These are phyloP conservation scores for Uloborus diversus DNA, from an alignment of 1,140 invertebrate genomes.

Conservation along the genomic window DNA sequence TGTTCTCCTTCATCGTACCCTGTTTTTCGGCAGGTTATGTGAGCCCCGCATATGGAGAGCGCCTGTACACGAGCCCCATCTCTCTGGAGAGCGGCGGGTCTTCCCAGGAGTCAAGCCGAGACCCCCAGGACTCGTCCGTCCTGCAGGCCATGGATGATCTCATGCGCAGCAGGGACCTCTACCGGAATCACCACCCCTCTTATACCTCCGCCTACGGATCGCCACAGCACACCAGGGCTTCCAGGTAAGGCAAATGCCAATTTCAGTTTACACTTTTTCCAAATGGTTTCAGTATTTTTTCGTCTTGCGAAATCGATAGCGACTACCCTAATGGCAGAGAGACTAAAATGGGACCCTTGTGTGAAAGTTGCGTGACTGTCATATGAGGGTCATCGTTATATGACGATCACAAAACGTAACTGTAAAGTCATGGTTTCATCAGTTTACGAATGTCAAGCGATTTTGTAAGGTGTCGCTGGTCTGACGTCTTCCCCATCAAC, in stretches of 20 bases:
- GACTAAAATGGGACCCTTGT: too few relatives aligned
- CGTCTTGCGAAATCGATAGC: too few relatives aligned
- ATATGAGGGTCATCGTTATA: too few relatives aligned
- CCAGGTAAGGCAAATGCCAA: not conserved
- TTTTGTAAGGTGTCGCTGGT: too few relatives aligned
- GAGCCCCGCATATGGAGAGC: constrained; percentile 30
- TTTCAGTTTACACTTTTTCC: not conserved
- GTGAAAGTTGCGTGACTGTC: too few relatives aligned
- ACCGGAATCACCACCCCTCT: constrained; percentile 7
- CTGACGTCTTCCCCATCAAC: too few relatives aligned
- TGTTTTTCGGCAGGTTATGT: not conserved
- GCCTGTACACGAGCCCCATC: constrained; percentile 44
- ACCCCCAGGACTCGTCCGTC: constrained; percentile 5
- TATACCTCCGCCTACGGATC: constrained; percentile 29
- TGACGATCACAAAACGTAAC: too few relatives aligned
- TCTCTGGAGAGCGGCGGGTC: constrained; percentile 51
- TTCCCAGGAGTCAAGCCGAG: constrained; percentile 16
- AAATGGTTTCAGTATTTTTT: not conserved
- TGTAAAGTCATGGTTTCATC: too few relatives aligned
- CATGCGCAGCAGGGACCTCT: not conserved
- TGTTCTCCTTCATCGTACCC: not conserved
- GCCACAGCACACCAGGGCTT: not conserved
- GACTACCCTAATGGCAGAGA: too few relatives aligned
- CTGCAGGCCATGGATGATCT: constrained; percentile 32
- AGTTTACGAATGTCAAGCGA: too few relatives aligned